phyloP scores from a whole-genome alignment of 1,140 invertebrate genomes.

The Sogatella furcifera region DNA sequence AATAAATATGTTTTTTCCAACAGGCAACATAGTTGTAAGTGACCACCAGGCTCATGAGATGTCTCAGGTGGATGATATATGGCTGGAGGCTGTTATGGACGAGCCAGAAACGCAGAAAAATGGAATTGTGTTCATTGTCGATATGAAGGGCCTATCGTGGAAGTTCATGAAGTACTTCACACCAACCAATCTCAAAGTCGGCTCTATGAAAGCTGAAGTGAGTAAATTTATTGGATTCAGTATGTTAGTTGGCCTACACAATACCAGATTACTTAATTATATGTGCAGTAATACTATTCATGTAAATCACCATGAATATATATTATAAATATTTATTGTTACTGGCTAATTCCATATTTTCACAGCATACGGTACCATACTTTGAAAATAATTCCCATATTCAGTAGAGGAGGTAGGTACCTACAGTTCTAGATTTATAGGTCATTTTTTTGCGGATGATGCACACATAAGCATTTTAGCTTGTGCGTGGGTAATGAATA shows the following conservation, averaged over 20 bases:
- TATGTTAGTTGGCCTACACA: not conserved
- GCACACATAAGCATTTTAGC: no score
- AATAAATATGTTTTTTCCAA: not conserved
- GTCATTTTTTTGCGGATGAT: no score
- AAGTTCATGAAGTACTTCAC: conserved; percentile 30
- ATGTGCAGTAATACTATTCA: no score
- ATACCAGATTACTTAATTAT: no score
- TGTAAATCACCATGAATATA: no score
- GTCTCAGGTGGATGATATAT: conserved; percentile 27
- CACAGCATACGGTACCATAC: no score
- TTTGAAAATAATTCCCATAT: no score
- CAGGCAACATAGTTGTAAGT: conserved; percentile 20
- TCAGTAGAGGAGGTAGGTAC: no score
- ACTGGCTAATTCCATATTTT: no score
- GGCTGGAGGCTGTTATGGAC: conserved; percentile 27
- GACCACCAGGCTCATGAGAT: conserved; percentile 18
- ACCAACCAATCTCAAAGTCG: conserved; percentile 26
- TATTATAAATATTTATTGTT: no score
- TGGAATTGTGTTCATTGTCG: conserved; percentile 31
- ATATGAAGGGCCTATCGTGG: conserved; percentile 28
- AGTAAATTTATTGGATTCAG: not conserved
- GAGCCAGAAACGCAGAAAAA: conserved; percentile 28
- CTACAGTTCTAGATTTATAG: no score
- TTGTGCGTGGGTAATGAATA: no score
- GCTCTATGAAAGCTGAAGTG: conserved; percentile 27